Conservation (phyloP, 2,113 vertebrate species). For the Leucosticte australis region DNA sequence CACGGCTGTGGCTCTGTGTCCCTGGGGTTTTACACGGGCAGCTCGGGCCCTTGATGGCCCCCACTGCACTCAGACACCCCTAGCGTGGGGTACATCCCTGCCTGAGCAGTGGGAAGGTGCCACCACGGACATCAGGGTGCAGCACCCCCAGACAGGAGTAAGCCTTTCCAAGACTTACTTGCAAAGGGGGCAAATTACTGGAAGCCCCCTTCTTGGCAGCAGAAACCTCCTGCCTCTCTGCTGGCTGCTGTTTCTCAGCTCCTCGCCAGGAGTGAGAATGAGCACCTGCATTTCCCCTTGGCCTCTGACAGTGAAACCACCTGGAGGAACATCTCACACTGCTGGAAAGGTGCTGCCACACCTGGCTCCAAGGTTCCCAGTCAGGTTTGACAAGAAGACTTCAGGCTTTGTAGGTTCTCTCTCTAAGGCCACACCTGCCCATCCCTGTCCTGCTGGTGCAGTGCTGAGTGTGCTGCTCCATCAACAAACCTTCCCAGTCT, state of each 20-base stretch:
- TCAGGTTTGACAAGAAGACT: background rate
- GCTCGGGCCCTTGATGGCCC: background rate
- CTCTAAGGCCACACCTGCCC: background rate
- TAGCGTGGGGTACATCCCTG: fast-evolving
- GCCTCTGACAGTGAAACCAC: background rate
- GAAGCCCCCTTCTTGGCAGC: background rate
- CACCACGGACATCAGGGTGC: background rate
- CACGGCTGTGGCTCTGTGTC: background rate
- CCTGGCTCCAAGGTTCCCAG: fast-evolving
- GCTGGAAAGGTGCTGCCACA: background rate
- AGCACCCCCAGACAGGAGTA: fast-evolving
- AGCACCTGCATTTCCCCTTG: background rate
- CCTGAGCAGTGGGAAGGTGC: background rate
- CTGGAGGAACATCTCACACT: background rate
- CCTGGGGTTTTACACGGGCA: background rate
- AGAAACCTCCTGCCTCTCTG: background rate
- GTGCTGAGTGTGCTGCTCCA: background rate
- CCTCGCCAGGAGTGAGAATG: fast-evolving
- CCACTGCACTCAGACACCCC: fast-evolving
- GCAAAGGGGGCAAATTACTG: background rate
- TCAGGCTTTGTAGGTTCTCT: background rate
- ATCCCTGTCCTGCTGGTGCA: background rate
- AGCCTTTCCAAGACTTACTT: background rate
- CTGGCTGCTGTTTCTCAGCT: background rate
- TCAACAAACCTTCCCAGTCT: background rate